Conservation (phyloP, 2,888 invertebrate genomes). For the Vandiemenella viatica region DNA sequence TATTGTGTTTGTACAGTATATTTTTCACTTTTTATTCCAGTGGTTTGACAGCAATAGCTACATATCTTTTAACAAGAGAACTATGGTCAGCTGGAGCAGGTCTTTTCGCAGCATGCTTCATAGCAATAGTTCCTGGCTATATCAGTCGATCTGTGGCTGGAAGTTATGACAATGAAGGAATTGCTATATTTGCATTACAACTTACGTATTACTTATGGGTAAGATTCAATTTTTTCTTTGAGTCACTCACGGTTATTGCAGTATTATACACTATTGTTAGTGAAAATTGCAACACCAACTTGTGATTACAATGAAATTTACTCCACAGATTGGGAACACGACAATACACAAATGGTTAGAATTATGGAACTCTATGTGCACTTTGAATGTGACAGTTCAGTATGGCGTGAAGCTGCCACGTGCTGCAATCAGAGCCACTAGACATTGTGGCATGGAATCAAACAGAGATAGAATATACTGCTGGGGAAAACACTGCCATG, state of each 20-base stretch:
- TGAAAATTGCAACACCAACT: no score
- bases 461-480: no score
- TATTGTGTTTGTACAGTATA: no score
- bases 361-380: no score
- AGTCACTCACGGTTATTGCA: background rate
- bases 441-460: no score
- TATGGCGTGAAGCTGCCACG: no score
- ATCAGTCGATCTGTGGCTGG: constrained; percentile 98
- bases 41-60: constrained; percentile 93
- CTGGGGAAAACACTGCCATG: no score
- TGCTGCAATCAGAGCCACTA: no score
- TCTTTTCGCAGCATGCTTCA: constrained; percentile 95
- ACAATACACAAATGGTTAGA: no score
- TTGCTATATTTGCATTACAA: constrained; percentile 97
- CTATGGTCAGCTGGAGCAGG: constrained; percentile 94
- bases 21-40: constrained; percentile 46
- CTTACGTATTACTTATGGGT: constrained; percentile 98
- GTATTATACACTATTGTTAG: background rate
- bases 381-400: no score
- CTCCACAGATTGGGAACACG: no score
- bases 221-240: constrained; percentile 14
- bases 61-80: constrained; percentile 93
- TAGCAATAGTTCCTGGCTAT: constrained; percentile 97
- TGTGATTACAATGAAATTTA: no score
- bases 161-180: constrained; percentile 99